Evolutionary conservation across 2,113 vertebrate species (phyloP).

Genomic region (Grantiella picta): DNA sequence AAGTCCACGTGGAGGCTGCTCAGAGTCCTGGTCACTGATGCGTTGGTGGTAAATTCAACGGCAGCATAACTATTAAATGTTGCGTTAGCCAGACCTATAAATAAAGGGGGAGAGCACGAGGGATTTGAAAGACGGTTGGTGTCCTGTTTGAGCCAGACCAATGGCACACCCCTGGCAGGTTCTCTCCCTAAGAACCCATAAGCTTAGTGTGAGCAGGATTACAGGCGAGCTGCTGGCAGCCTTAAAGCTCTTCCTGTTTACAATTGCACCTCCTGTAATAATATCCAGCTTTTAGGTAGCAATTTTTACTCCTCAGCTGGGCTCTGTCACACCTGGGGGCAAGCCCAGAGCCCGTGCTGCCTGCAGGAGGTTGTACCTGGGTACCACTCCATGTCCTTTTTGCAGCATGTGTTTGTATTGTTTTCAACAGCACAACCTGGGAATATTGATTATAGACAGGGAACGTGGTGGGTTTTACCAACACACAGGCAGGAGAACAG

Average conservation of each 20-base stretch:
- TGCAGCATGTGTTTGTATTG: not conserved
- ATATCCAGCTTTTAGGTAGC: not conserved
- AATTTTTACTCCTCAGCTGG: not conserved
- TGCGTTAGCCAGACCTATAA: conserved; percentile 84
- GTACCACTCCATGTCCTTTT: not conserved
- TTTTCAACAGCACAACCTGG: not conserved
- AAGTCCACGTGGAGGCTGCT: conserved; percentile 78
- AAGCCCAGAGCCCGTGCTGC: not conserved
- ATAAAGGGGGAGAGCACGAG: not conserved
- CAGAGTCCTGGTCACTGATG: conserved; percentile 67
- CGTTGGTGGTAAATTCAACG: conserved; percentile 73
- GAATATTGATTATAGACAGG: not conserved
- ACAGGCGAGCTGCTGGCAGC: not conserved
- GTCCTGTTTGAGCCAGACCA: not conserved
- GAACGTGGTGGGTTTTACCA: not conserved
- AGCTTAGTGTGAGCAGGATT: conserved; percentile 39
- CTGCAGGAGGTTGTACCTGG: not conserved
- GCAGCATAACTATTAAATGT: conserved; percentile 76
- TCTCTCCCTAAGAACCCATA: not conserved
- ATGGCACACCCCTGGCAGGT: not conserved
- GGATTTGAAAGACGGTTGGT: not conserved
- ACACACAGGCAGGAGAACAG: not conserved
- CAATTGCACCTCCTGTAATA: not conserved
- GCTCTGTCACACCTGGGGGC: not conserved
- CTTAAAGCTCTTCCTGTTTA: conserved; percentile 60